phyloP scores from a whole-genome alignment of 2,797 vertebrate species.

The Rallus crepitans region DNA sequence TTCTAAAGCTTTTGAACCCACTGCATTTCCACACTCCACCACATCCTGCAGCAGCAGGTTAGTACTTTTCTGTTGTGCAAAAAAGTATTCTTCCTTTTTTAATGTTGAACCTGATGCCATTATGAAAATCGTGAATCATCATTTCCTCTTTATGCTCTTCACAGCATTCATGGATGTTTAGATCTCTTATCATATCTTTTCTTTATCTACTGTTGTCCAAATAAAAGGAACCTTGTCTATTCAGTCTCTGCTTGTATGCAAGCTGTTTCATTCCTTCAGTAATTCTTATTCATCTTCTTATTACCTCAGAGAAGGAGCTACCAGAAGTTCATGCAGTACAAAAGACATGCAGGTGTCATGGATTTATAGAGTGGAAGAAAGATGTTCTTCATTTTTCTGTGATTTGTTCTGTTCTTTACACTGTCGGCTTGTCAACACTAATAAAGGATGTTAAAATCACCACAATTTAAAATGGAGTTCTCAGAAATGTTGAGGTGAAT shows the following conservation, averaged over 20 bases:
- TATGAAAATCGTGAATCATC: conserved; percentile 20
- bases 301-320: neutral
- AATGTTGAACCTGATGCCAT: neutral
- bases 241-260: neutral
- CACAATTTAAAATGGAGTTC: neutral
- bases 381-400: neutral
- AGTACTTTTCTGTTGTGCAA: neutral
- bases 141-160: conserved; percentile 31
- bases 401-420: neutral
- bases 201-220: conserved; percentile 1
- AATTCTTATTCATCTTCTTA: neutral
- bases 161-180: neutral
- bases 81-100: neutral
- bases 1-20: neutral
- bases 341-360: neutral
- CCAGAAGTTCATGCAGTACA: neutral
- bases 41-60: neutral
- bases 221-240: neutral
- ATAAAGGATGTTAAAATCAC: neutral
- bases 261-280: neutral
- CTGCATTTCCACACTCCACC: neutral
- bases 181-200: neutral
- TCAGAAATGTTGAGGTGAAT: neutral
- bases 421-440: neutral
- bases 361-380: neutral